Base-by-base conservation (phyloP, 2,113 vertebrate genomes). In the Calidris pygmaea region DNA sequence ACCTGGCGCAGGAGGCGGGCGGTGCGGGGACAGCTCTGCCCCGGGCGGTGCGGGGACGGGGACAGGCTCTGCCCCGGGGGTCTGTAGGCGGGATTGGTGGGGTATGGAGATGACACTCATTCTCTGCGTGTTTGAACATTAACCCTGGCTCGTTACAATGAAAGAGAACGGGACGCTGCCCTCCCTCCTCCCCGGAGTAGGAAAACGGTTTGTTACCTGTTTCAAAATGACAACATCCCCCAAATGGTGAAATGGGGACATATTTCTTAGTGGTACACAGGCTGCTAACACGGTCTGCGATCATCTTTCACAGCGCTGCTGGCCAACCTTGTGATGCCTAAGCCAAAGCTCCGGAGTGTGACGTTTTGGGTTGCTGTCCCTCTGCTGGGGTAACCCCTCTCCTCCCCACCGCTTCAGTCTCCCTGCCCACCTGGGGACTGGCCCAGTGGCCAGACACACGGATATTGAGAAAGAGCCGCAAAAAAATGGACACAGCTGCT, bases 101-200 rank as follows among this genome's bases (percentile, higher is more conserved):
- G 3, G 16, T 0, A 2, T 0, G 63, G 48, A 13, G 30, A 7
- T 26, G 55, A 8, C 8, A 2, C 3, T 6, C 43, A 29, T 6
- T 1, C 37, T 14, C 21, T 6, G n/a, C 8, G 2, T 9, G 9
- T 14, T 9, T 6, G 34, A 20, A 37, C 34, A 1, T 10, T 4
- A 6, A 8, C 37, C 39, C 39, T 7, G 67, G 26, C 39, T 48
- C 11, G 19, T 37, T 23, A 12, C n/a, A 7, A 1, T 0, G 58
- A 47, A 5, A 5, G 35, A 10, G 52, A 24, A 58, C 0, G 53
- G 35, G 65, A 29, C 16, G 0, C 10, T 24, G 7, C 24, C 13
- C 50, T 13, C 14, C 24, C 50, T 41, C 12, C 50, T 10, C 24
- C 15, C 19, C 0, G 4, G 5, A 34, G 43, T 1, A 27, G 76